Evolutionary conservation across 2,888 invertebrate species (phyloP).

Genomic region (Chloroclysta siterata): DNA sequence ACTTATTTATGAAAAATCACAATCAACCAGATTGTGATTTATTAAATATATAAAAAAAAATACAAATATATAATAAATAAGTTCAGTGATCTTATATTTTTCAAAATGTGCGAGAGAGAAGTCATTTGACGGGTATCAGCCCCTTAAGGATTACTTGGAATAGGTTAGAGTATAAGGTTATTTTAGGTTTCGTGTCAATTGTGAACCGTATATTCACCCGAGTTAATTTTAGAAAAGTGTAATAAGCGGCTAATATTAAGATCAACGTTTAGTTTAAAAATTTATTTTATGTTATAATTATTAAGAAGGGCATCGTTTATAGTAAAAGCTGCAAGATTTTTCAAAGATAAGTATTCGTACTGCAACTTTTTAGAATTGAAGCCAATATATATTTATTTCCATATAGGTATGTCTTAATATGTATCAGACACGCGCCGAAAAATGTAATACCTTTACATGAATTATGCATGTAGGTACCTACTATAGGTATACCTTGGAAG

Average conservation of each 20-base stretch:
- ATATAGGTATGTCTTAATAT: not conserved
- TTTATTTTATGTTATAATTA: constrained; percentile 2
- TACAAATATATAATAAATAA: no score
- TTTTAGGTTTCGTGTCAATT: no score
- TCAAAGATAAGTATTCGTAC: not conserved
- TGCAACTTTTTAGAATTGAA: not conserved
- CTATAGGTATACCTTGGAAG: no score
- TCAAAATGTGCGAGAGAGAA: no score
- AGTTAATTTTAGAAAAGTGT: constrained; percentile 2
- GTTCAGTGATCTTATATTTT: no score
- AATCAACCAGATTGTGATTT: no score
- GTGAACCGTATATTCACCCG: no score
- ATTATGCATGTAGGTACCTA: not conserved
- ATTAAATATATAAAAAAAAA: no score
- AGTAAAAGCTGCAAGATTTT: not conserved
- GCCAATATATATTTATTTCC: not conserved
- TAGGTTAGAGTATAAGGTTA: no score
- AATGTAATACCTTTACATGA: not conserved
- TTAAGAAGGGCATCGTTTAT: not conserved
- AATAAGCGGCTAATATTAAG: constrained; percentile 3
- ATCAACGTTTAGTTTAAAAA: not conserved
- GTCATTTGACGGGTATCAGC: no score
- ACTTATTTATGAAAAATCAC: no score
- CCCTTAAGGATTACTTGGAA: no score
- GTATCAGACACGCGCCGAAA: not conserved